Percentiles rank a stretch among this genome's conserved stretches.
phyloP scores from a whole-genome alignment of 2,888 invertebrate species.

The Lordiphosa fenestrarum region DNA sequence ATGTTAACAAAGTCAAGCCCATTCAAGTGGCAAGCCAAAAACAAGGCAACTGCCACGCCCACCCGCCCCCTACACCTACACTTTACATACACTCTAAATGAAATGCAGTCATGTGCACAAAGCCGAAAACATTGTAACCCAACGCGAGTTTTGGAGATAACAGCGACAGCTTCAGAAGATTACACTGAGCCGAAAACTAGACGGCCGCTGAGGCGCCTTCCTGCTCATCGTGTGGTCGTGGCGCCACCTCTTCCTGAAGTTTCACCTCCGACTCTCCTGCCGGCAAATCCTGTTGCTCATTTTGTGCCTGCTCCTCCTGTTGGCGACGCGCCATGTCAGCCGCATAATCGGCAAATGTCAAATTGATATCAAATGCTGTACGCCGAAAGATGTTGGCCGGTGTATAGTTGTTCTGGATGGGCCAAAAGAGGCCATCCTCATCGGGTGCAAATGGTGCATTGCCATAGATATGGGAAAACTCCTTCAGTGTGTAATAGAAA shows the following conservation, averaged over 20 bases:
- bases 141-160: conserved; percentile 60
- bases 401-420: conserved; percentile 67
- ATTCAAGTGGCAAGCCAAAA: conserved; percentile 73
- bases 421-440: conserved; percentile 72
- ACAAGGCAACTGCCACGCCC: conserved; percentile 40
- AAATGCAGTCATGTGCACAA: conserved; percentile 69
- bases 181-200: conserved; percentile 33
- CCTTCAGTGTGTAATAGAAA: conserved; percentile 61
- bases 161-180: conserved; percentile 34
- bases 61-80: conserved; percentile 6
- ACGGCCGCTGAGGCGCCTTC: neutral
- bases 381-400: conserved; percentile 68
- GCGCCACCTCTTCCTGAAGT: neutral
- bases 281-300: conserved; percentile 1
- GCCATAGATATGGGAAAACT: conserved; percentile 52
- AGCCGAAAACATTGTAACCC: conserved; percentile 57
- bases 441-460: conserved; percentile 48
- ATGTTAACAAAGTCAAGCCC: conserved; percentile 69
- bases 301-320: conserved; percentile 22
- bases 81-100: conserved; percentile 20
- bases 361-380: conserved; percentile 74
- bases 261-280: neutral
- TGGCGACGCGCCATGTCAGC: conserved; percentile 39
- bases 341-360: conserved; percentile 70
- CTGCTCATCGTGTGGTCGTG: neutral